These are phyloP conservation scores for Heterotis niloticus DNA, from an alignment of 2,113 vertebrate genomes.

Conservation along the genomic window DNA sequence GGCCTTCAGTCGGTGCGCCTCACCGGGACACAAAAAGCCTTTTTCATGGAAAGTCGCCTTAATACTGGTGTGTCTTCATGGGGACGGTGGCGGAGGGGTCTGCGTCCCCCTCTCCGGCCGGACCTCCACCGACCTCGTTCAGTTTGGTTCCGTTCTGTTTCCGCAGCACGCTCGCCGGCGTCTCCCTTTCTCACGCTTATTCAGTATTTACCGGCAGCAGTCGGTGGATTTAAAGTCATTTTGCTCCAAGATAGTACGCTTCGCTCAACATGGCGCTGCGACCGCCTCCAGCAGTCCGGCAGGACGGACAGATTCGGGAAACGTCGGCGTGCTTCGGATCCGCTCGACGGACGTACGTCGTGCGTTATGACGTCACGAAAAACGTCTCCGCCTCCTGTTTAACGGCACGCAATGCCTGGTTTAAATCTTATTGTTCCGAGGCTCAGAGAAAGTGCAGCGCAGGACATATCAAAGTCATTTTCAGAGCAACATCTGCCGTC, in stretches of 20 bases:
- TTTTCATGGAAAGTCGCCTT: slow-evolving; percentile 38
- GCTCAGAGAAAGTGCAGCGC: background rate
- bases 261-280: slow-evolving; percentile 95
- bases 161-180: slow-evolving; percentile 70
- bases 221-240: slow-evolving; percentile 59
- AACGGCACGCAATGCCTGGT: background rate
- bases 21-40: slow-evolving; percentile 34
- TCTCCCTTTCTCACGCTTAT: slow-evolving; percentile 70
- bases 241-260: slow-evolving; percentile 64
- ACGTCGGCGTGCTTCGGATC: slow-evolving; percentile 75
- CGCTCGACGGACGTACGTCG: slow-evolving; percentile 55
- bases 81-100: slow-evolving; percentile 73
- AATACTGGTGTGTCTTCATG: slow-evolving; percentile 71
- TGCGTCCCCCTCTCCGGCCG: slow-evolving; percentile 78
- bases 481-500: too few relatives aligned
- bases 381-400: background rate
- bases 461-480: background rate
- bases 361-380: slow-evolving; percentile 12
- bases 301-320: slow-evolving; percentile 82
- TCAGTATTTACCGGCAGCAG: slow-evolving; percentile 54
- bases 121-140: slow-evolving; percentile 76
- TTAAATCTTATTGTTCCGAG: background rate
- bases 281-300: slow-evolving; percentile 96
- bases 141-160: slow-evolving; percentile 56
- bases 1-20: slow-evolving; percentile 43